A percentile compares a stretch with the other conserved stretches of the same genome.
These are phyloP conservation scores for Spilogale gracilis DNA, from an alignment of 2,113 vertebrate species.

Conservation along the genomic window DNA sequence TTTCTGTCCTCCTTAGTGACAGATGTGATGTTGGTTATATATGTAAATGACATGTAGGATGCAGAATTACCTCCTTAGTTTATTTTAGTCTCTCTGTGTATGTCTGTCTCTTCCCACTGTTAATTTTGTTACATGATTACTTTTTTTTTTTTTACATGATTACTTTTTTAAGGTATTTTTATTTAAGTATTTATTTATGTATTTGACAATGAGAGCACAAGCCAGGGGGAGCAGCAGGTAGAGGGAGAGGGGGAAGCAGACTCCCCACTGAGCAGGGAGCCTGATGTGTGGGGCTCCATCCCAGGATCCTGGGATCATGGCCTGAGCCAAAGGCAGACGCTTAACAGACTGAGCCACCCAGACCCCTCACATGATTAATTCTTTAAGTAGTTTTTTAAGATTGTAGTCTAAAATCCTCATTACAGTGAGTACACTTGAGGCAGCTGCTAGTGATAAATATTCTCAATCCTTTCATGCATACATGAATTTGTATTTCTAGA, in stretches of 20 bases:
- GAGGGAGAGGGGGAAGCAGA: too few species aligned
- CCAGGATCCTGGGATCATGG: neutral
- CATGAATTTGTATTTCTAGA: neutral
- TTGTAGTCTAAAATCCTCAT: neutral
- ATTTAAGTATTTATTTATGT: neutral
- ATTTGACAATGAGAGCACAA: neutral
- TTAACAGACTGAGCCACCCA: neutral
- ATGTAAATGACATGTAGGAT: neutral
- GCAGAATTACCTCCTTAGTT: neutral
- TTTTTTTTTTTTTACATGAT: neutral
- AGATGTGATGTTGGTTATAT: neutral
- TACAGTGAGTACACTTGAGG: neutral
- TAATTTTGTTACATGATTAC: neutral
- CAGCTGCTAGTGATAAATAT: neutral
- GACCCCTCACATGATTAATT: neutral
- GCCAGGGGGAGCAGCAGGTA: neutral
- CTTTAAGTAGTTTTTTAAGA: neutral
- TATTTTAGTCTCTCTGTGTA: neutral
- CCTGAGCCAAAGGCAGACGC: neutral
- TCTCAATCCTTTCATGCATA: neutral
- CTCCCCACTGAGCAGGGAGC: too few species aligned
- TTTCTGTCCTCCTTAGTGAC: neutral
- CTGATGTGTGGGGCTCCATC: too few species aligned
- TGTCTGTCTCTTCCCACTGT: neutral
- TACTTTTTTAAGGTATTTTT: neutral